Base-by-base conservation (phyloP, 2,113 vertebrate species). In the Cyanoderma ruficeps region DNA sequence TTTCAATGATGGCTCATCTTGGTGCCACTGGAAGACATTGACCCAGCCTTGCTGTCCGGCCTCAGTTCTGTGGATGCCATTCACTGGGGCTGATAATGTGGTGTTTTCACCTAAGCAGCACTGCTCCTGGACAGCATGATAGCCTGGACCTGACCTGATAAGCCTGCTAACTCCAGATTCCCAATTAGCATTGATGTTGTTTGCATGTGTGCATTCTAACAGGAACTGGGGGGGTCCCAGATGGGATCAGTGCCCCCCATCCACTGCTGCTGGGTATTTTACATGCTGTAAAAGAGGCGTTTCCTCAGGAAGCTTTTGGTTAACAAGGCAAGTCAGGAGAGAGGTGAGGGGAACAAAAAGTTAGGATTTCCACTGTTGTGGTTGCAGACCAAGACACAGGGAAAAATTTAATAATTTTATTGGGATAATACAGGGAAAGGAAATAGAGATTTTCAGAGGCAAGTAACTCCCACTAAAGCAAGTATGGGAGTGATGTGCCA, bases 401-500 rank as follows among this genome's bases (percentile, higher is more conserved):
- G 70, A 55, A 79, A 83, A 79, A 88, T 39, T 69, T 65, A 46
- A 55, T 83, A 9, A 74, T 77, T 94, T 63, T 72, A 69, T 83
- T 17, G 1, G 52, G 85, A 78, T 95, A 71, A 91, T 74, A 44
- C 42, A 63, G 39, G 75, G 93, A 63, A 87, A 81, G 47, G 57
- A 91, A 96, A 84, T 68, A 78, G 52, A 86, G 82, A 64, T 93
- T 96, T 95, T 96, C 90, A 94, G 92, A 95, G 83, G 56, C 96
- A 95, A 64, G 85, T 81, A 83, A 89, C 83, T 96, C 68, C 88
- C 69, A 75, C 80, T 96, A 90, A 91, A 92, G 94, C 94, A 94
- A 90, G 68, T 72, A 83, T 83, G 85, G 76, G 92, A 94, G 85
- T 78, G 94, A 96, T 95, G 92, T 93, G 94, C 95, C 96, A 96